Evolutionary conservation across 2,113 vertebrate species (phyloP).

Genomic region (Campylomormyrus tamandua): DNA sequence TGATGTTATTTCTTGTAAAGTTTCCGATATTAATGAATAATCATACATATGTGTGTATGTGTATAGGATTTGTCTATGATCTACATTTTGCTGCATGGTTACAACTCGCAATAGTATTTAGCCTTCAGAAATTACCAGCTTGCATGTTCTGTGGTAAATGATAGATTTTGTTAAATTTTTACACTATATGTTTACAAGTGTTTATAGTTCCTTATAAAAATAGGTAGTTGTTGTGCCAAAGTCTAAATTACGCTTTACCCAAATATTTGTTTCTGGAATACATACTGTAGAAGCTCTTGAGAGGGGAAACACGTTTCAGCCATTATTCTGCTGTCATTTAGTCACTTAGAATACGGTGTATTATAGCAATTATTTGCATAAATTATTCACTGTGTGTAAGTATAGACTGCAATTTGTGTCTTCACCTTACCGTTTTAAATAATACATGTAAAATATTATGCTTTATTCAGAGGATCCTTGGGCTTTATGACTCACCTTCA

Average conservation of each 20-base stretch:
- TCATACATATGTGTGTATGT: background rate
- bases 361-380: background rate
- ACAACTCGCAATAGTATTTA: background rate
- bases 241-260: background rate
- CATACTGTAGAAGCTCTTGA: background rate
- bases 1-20: background rate
- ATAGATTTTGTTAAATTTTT: background rate
- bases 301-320: background rate
- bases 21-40: background rate
- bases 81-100: background rate
- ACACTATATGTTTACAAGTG: background rate
- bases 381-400: background rate
- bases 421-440: background rate
- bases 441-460: slow-evolving; percentile 3
- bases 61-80: background rate
- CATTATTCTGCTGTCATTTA: background rate
- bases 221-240: background rate
- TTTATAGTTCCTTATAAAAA: background rate
- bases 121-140: background rate
- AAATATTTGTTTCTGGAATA: background rate
- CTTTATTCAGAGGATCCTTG: background rate
- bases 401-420: background rate
- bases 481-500: background rate
- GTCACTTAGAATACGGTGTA: background rate
- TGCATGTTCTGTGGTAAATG: background rate